phyloP scores from a whole-genome alignment of 2,113 vertebrate species.

The Eretmochelys imbricata region DNA sequence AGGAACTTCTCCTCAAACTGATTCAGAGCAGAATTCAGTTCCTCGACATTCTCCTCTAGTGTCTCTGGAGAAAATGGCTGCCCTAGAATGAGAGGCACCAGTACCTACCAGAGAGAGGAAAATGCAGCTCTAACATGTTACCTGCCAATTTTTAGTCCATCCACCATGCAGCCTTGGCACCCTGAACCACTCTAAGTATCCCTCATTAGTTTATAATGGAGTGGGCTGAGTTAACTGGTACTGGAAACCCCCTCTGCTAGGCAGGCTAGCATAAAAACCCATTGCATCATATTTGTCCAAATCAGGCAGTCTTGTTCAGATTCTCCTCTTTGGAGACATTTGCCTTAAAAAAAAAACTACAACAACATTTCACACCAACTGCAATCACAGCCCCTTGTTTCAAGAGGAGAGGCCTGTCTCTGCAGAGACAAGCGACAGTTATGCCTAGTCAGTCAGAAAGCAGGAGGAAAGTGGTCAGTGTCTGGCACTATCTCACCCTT shows the following conservation, averaged over 20 bases:
- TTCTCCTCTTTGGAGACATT: background rate
- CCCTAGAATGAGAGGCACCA: constrained; percentile 73
- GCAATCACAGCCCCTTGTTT: background rate
- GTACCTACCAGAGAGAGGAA: constrained; percentile 54
- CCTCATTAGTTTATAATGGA: accelerated
- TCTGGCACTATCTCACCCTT: background rate
- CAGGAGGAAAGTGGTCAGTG: background rate
- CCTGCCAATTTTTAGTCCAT: background rate
- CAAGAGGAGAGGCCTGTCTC: background rate
- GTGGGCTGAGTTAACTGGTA: background rate
- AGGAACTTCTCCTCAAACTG: constrained; percentile 89
- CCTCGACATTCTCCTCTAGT: constrained; percentile 72
- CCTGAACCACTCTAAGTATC: background rate
- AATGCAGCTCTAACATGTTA: background rate
- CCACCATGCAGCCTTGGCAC: accelerated
- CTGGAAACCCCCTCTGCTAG: background rate
- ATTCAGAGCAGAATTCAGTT: constrained; percentile 78
- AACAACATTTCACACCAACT: background rate
- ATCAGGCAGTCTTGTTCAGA: background rate
- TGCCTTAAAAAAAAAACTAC: background rate
- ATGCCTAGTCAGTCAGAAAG: background rate
- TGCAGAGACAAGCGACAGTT: background rate
- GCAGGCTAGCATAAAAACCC: background rate
- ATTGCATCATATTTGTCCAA: background rate
- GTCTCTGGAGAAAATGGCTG: constrained; percentile 76